phyloP scores from a whole-genome alignment of 1,140 invertebrate genomes.

The Drosophila orena region DNA sequence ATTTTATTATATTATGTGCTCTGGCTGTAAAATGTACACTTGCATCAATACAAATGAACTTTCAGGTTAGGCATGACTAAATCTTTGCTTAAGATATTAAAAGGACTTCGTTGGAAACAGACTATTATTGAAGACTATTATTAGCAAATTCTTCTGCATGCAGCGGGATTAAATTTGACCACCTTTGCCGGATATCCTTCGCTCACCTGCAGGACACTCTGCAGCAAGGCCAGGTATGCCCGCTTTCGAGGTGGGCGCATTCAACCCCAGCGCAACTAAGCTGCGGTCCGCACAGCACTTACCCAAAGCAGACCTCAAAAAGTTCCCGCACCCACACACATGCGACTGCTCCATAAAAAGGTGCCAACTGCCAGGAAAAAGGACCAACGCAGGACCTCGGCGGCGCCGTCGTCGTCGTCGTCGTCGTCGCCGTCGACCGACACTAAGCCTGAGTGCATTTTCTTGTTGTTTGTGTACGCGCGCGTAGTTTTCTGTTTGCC shows the following conservation, averaged over 20 bases:
- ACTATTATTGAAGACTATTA: too few relatives aligned
- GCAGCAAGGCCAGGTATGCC: constrained; percentile 12
- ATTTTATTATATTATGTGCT: background rate
- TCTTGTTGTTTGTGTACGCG: constrained; percentile 82
- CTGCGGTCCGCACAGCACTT: constrained; percentile 80
- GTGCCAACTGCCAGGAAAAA: constrained; percentile 67
- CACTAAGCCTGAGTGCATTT: constrained; percentile 83
- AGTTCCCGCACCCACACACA: constrained; percentile 74
- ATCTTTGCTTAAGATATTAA: background rate
- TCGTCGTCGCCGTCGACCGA: constrained; percentile 59
- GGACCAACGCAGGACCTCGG: constrained; percentile 44
- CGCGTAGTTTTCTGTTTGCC: constrained; percentile 80
- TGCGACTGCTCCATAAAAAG: constrained; percentile 56
- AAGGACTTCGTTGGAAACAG: background rate
- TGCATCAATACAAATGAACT: too few relatives aligned
- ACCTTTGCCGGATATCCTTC: constrained; percentile 2
- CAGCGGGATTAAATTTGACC: background rate
- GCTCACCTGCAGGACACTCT: constrained; percentile 6
- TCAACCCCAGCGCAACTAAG: constrained; percentile 78
- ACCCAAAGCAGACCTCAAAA: constrained; percentile 81
- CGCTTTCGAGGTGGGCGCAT: constrained; percentile 44
- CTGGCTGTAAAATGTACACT: background rate
- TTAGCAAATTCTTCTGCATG: background rate
- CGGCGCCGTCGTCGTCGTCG: constrained; percentile 33
- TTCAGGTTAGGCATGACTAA: too few relatives aligned